phyloP scores from a whole-genome alignment of 2,888 invertebrate species.

The Yponomeuta evonymella region DNA sequence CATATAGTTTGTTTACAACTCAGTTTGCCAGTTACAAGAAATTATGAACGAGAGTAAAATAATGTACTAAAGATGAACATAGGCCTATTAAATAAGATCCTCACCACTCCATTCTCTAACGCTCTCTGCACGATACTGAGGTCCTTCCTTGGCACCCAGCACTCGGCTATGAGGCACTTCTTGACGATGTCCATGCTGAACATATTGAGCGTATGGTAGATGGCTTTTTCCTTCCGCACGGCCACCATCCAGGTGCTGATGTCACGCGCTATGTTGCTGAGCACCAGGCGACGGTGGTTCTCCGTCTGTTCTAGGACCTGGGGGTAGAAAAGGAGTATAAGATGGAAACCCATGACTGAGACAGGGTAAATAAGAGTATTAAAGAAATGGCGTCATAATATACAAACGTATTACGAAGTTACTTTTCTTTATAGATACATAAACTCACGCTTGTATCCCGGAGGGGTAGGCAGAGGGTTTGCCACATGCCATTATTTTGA shows the following conservation, averaged over 20 bases:
- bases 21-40: no score
- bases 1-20: no score
- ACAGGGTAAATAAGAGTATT: no score
- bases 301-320: conserved; percentile 91
- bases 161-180: conserved; percentile 92
- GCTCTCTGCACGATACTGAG: conserved; percentile 84
- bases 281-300: conserved; percentile 89
- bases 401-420: no score
- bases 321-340: neutral
- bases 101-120: conserved; percentile 86
- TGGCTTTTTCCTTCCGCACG: conserved; percentile 93
- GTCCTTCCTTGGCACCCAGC: conserved; percentile 88
- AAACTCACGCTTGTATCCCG: no score
- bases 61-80: no score
- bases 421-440: no score
- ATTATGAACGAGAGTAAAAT: no score
- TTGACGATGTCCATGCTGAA: conserved; percentile 94
- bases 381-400: no score
- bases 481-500: no score
- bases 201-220: conserved; percentile 94
- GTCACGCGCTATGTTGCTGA: conserved; percentile 90
- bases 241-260: conserved; percentile 92
- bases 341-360: neutral
- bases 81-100: conserved; percentile 27
- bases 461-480: no score